Conservation (phyloP, 2,113 vertebrate species). For the Neodontobutis hainanensis region DNA sequence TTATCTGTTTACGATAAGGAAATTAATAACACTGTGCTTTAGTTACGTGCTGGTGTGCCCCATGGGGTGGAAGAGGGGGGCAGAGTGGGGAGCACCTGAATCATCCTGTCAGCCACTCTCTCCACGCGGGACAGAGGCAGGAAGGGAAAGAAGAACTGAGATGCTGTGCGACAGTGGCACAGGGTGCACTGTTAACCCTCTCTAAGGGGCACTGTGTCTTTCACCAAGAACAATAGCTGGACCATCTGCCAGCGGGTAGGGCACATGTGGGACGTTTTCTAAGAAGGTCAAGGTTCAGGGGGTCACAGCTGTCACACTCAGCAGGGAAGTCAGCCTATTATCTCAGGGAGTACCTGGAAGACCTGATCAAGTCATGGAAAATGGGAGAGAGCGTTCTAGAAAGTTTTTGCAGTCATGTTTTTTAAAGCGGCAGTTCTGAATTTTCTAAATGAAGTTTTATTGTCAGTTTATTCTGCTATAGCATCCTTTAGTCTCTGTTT, state of each 20-base stretch:
- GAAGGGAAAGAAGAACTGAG: conserved; percentile 10
- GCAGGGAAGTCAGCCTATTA: conserved; percentile 35
- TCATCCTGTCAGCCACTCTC: conserved; percentile 62
- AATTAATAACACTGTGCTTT: conserved; percentile 75
- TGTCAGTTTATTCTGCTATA: too few species aligned
- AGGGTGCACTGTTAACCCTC: conserved; percentile 25
- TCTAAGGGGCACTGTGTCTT: conserved; percentile 38
- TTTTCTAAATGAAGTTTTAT: too few species aligned
- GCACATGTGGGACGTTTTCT: conserved; percentile 37
- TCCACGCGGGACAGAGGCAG: conserved; percentile 29
- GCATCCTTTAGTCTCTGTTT: too few species aligned
- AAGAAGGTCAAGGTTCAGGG: conserved; percentile 41
- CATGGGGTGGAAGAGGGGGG: conserved; percentile 15
- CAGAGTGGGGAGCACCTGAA: conserved; percentile 49
- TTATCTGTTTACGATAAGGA: conserved; percentile 80
- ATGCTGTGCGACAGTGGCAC: conserved; percentile 13
- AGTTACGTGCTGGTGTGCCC: conserved; percentile 62
- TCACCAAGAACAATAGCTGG: conserved; percentile 57
- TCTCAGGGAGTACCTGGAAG: neutral
- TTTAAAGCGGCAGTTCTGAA: too few species aligned
- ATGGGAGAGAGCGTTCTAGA: neutral
- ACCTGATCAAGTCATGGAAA: neutral
- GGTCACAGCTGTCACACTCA: conserved; percentile 52
- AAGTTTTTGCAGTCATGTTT: neutral
- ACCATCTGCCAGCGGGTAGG: conserved; percentile 53